Conservation (phyloP, 2,113 vertebrate genomes). For the Porphyrio hochstetteri region DNA sequence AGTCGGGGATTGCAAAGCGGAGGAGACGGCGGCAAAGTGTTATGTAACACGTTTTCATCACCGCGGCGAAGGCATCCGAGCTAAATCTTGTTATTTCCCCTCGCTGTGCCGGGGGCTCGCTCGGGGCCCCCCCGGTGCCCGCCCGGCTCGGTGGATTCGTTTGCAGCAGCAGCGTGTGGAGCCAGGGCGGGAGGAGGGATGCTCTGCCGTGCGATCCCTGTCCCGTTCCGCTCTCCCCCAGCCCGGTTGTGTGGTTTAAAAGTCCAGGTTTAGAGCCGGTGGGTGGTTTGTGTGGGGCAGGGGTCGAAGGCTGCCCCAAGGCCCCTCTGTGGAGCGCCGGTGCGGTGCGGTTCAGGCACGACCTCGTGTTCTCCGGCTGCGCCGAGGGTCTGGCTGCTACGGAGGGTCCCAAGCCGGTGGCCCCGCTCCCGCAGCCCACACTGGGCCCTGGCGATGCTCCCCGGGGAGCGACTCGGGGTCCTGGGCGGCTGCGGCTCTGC, state of each 20-base stretch:
- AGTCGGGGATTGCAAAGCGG: not conserved
- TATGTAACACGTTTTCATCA: constrained; percentile 49
- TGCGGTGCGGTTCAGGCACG: accelerated
- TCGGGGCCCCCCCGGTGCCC: no score
- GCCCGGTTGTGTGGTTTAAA: not conserved
- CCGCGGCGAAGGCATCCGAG: constrained; percentile 41
- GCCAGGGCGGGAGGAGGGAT: not conserved
- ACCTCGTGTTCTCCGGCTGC: not conserved
- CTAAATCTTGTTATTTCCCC: constrained; percentile 13
- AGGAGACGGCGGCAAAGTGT: constrained; percentile 35
- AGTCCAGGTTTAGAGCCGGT: not conserved
- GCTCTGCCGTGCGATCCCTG: accelerated
- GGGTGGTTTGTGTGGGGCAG: not conserved
- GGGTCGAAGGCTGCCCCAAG: not conserved
- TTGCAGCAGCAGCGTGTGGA: not conserved
- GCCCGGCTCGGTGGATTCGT: no score
- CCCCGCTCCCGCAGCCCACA: not conserved
- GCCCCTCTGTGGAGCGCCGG: not conserved
- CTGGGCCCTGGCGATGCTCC: not conserved
- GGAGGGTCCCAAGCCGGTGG: not conserved
- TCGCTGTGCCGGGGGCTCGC: no score
- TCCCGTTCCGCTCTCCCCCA: not conserved
- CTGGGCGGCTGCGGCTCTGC: not conserved
- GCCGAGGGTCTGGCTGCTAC: not conserved
- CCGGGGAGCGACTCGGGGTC: accelerated